phyloP scores from a whole-genome alignment of 2,113 vertebrate genomes.

The Vanacampus margaritifer region DNA sequence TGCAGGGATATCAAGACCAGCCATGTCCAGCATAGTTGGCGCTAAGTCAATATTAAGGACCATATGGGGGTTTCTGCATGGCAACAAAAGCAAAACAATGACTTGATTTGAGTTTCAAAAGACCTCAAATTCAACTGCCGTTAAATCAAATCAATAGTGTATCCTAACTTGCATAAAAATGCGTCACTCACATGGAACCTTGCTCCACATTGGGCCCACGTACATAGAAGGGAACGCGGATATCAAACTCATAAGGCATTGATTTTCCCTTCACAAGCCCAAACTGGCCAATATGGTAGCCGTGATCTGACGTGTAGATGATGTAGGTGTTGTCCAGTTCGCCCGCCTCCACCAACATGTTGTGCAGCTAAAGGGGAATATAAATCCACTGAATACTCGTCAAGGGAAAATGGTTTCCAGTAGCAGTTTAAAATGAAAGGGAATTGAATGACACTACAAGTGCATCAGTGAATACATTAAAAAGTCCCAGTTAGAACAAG shows the following conservation, averaged over 20 bases:
- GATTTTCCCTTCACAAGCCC: slow-evolving; percentile 97
- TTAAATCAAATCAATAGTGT: neutral
- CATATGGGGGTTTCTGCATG: slow-evolving; percentile 85
- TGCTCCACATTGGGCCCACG: slow-evolving; percentile 92
- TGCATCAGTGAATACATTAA: slow-evolving; percentile 64
- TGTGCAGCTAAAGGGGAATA: slow-evolving; percentile 78
- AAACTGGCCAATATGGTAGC: slow-evolving; percentile 97
- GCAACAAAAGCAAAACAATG: neutral
- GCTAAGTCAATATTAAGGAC: slow-evolving; percentile 94
- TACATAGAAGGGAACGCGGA: slow-evolving; percentile 92
- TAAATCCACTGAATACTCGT: slow-evolving; percentile 17
- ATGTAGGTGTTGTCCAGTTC: slow-evolving; percentile 95
- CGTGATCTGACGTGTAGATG: slow-evolving; percentile 95
- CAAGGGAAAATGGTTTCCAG: slow-evolving; percentile 15
- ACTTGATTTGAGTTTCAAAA: neutral
- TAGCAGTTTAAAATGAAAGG: slow-evolving; percentile 37
- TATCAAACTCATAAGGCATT: slow-evolving; percentile 97
- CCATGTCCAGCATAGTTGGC: slow-evolving; percentile 94
- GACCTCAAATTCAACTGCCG: neutral
- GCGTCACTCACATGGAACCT: slow-evolving; percentile 82
- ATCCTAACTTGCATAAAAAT: neutral
- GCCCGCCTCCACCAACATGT: slow-evolving; percentile 85
- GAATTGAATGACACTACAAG: slow-evolving; percentile 53
- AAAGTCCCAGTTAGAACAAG: slow-evolving; percentile 49
- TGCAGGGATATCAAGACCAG: slow-evolving; percentile 86